These are phyloP conservation scores for Halictus ligatus DNA, from an alignment of 2,888 invertebrate genomes.

Conservation along the genomic window DNA sequence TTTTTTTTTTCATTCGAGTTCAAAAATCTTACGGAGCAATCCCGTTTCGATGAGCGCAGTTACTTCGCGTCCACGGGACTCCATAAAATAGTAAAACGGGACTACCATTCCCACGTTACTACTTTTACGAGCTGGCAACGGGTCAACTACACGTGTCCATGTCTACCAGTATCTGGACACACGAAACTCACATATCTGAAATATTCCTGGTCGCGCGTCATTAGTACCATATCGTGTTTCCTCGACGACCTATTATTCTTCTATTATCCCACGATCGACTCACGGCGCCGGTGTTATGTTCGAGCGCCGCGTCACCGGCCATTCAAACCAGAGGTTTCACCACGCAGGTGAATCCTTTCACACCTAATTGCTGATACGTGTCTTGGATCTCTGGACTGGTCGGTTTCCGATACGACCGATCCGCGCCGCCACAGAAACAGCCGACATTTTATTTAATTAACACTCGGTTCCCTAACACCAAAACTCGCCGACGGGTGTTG, in stretches of 20 bases:
- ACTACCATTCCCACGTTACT: slow-evolving; percentile 60
- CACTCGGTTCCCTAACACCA: background rate
- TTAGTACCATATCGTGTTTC: slow-evolving; percentile 59
- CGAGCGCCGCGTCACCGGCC: slow-evolving; percentile 15
- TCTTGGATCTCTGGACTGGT: slow-evolving; percentile 8
- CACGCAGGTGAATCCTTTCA: slow-evolving; percentile 40
- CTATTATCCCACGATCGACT: slow-evolving; percentile 58
- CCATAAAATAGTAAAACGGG: slow-evolving; percentile 48
- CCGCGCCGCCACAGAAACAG: background rate
- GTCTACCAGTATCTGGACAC: slow-evolving; percentile 48
- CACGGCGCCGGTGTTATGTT: slow-evolving; percentile 19
- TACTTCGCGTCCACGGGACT: slow-evolving; percentile 8
- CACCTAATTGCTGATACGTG: slow-evolving; percentile 45
- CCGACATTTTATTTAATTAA: slow-evolving; percentile 4
- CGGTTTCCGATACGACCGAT: slow-evolving; percentile 3
- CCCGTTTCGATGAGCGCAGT: slow-evolving; percentile 28
- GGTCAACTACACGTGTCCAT: slow-evolving; percentile 44
- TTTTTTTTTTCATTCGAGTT: background rate
- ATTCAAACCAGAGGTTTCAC: slow-evolving; percentile 25
- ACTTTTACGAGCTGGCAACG: slow-evolving; percentile 42
- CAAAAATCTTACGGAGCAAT: background rate
- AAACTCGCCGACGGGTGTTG: background rate
- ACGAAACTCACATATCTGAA: slow-evolving; percentile 62
- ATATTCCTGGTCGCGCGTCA: slow-evolving; percentile 49
- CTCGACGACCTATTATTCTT: slow-evolving; percentile 55